Base-by-base conservation (phyloP, 2,797 vertebrate genomes). In the Otolemur crassicaudatus region DNA sequence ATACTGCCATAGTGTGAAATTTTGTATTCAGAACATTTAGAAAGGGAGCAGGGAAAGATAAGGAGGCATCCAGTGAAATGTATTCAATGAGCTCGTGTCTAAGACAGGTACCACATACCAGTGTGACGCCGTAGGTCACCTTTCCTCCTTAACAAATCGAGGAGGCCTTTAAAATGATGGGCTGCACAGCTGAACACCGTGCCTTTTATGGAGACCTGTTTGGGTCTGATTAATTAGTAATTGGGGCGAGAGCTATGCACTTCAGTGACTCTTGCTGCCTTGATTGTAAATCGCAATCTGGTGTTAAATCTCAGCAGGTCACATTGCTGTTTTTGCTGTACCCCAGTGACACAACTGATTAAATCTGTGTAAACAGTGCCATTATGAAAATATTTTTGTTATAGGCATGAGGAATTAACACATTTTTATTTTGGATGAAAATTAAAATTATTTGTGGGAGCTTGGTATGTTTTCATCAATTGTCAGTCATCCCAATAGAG, bases 181-280 rank as follows among this genome's bases (percentile, higher is more conserved):
- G 93, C 67, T 73, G 95, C 77, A 43, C 80, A 96, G 95, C 91
- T 97, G 96, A 98, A 83, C 93, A 77, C 46, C 11, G 13, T 92
- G 95, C 83, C 94, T 98, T 98, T 98, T 98, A 98, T 88, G 58
- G 96, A 97, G 97, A 92, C 97, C 97, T 98, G 97, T 98, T 98
- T 98, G 97, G 98, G 97, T 97, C 97, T 98, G 98, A 98, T 99
- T 98, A 98, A 98, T 99, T 98, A 98, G 98, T 98, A 98, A 98
- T 96, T 98, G 98, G 98, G 98, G 97, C 0, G 75, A 98, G 95
- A 98, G 97, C 95, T 98, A 53, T 95, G 98, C 98, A 98, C 98
- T 98, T 98, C 97, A 98, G 98, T 98, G 98, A 97, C 97, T 98
- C 97, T 97, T 97, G 97, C 91, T 98, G 98, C 97, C 97, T 98